These are phyloP conservation scores for Oxyura jamaicensis DNA, from an alignment of 2,113 vertebrate genomes.

Conservation along the genomic window DNA sequence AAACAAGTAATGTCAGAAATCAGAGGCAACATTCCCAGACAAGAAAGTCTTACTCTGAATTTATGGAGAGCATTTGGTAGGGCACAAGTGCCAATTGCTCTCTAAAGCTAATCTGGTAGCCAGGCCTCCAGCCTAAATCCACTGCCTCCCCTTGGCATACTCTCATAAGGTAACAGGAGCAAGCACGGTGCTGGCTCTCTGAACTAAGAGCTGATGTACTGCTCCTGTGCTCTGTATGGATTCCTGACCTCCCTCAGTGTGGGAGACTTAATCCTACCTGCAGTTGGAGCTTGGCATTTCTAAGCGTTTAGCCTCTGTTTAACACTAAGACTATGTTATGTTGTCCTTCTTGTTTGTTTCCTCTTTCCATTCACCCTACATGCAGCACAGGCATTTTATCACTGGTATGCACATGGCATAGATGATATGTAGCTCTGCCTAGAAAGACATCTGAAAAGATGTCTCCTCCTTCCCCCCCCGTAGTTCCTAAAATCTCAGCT, in stretches of 20 bases:
- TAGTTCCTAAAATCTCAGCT: neutral
- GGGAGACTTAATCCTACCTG: neutral
- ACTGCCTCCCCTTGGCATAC: neutral
- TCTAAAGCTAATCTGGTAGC: neutral
- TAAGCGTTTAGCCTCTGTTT: neutral
- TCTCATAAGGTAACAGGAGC: neutral
- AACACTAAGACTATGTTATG: too few species aligned
- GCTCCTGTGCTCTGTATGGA: neutral
- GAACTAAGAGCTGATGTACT: neutral
- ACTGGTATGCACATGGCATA: neutral
- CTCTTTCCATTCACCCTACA: neutral
- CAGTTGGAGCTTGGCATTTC: neutral
- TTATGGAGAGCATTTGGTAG: neutral
- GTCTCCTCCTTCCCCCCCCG: neutral
- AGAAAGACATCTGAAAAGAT: neutral
- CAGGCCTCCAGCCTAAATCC: neutral
- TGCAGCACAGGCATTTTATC: neutral
- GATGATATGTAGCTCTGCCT: neutral
- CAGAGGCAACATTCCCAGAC: rapidly evolving
- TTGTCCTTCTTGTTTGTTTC: neutral
- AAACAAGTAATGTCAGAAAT: rapidly evolving
- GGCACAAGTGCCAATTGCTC: neutral
- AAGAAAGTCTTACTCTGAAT: neutral
- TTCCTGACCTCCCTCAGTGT: neutral
- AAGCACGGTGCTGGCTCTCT: neutral